phyloP scores from a whole-genome alignment of 1,140 invertebrate species.

The Scaptomyza pallida region DNA sequence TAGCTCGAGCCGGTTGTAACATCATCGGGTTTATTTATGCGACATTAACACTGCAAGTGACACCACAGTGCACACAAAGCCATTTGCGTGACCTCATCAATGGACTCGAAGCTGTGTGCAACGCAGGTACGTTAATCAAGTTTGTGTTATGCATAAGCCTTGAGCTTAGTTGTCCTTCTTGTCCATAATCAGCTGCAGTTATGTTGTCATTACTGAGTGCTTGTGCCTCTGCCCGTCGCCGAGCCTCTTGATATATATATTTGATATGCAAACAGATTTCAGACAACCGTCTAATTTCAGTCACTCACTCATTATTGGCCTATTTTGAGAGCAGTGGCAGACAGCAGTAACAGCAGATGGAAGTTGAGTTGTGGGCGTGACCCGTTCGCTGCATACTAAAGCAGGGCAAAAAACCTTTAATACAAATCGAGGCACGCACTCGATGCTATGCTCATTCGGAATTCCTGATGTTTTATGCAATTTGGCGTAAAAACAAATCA shows the following conservation, averaged over 20 bases:
- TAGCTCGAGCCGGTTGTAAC: constrained; percentile 10
- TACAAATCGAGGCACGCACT: constrained; percentile 55
- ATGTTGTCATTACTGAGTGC: constrained; percentile 33
- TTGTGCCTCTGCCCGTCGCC: neutral
- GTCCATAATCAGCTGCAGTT: constrained; percentile 62
- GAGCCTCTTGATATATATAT: constrained; percentile 1
- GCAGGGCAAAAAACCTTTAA: constrained; percentile 53
- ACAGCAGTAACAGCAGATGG: neutral
- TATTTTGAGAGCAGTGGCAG: constrained; percentile 20
- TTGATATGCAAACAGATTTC: constrained; percentile 54
- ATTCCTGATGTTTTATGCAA: constrained; percentile 70
- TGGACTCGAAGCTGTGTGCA: neutral
- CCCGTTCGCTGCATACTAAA: constrained; percentile 47
- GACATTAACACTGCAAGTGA: constrained; percentile 44
- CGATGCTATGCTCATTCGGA: constrained; percentile 31
- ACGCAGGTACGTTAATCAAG: constrained; percentile 70
- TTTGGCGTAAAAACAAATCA: constrained; percentile 75
- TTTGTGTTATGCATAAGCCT: constrained; percentile 59
- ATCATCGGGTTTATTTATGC: constrained; percentile 61
- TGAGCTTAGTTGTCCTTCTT: constrained; percentile 13
- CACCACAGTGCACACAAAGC: constrained; percentile 16
- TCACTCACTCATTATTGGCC: constrained; percentile 67
- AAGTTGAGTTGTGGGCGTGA: constrained; percentile 18
- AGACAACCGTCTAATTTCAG: constrained; percentile 65
- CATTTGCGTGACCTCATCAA: neutral